phyloP scores from a whole-genome alignment of 2,113 vertebrate species.

The Neolamprologus devosi region DNA sequence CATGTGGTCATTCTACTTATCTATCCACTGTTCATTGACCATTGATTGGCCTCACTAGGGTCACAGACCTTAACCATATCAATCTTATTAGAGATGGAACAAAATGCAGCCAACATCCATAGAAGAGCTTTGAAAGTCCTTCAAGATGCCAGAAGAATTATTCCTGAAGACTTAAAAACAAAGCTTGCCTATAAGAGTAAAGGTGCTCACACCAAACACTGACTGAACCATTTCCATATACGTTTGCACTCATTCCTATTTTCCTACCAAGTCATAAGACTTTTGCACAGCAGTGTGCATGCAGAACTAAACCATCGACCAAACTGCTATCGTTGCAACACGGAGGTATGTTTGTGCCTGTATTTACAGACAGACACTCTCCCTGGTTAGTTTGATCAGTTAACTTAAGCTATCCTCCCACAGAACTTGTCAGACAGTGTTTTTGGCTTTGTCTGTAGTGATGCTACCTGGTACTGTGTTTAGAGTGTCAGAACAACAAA shows the following conservation, averaged over 20 bases:
- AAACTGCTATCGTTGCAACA: neutral
- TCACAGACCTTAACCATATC: neutral
- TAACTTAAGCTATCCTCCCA: neutral
- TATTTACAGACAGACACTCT: neutral
- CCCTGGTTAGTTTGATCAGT: neutral
- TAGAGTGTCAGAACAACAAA: constrained; percentile 7
- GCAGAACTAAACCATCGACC: neutral
- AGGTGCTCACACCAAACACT: neutral
- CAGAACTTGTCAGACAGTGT: neutral
- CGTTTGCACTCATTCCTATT: neutral
- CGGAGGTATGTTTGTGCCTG: neutral
- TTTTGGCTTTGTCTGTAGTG: neutral
- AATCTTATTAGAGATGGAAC: neutral
- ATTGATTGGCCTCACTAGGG: neutral
- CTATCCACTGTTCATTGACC: neutral
- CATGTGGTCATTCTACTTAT: neutral
- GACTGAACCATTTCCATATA: neutral
- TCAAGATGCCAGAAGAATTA: neutral
- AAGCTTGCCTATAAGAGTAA: neutral
- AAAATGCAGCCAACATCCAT: neutral
- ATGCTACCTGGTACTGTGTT: constrained; percentile 14
- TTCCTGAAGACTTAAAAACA: neutral
- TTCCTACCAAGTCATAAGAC: neutral
- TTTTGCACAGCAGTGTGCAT: neutral
- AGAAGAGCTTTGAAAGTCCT: neutral